These are phyloP conservation scores for Myiotriccus ornatus DNA, from an alignment of 2,797 vertebrate species.

Conservation along the genomic window DNA sequence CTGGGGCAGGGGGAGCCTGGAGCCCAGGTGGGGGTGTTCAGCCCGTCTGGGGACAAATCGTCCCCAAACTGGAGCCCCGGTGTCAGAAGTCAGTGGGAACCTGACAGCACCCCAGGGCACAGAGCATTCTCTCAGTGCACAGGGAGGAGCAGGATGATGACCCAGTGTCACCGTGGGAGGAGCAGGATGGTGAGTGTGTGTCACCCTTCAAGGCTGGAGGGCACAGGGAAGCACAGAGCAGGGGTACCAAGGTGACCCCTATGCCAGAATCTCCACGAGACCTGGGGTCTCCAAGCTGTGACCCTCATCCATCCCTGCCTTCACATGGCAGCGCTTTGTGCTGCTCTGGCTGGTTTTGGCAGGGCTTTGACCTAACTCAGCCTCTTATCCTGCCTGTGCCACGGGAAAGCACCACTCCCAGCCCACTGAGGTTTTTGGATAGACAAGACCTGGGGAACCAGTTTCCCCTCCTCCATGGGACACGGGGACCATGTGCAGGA, in stretches of 20 bases:
- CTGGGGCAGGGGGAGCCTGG: not conserved
- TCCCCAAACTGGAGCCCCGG: not conserved
- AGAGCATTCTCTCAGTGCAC: not conserved
- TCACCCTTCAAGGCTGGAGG: not conserved
- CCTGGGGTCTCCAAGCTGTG: not conserved
- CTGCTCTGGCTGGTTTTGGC: not conserved
- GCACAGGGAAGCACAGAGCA: not conserved
- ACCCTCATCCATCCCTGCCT: not conserved
- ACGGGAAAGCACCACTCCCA: not conserved
- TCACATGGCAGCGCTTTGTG: not conserved
- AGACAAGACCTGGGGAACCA: not conserved
- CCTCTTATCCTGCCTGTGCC: not conserved
- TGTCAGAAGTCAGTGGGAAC: not conserved
- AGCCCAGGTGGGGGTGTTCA: not conserved
- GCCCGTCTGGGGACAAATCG: not conserved
- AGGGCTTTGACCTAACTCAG: not conserved
- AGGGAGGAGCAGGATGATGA: not conserved
- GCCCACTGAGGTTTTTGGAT: fast-evolving
- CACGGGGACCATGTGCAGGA: not conserved
- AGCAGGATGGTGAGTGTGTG: not conserved
- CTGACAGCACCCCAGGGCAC: not conserved
- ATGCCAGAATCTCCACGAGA: not conserved
- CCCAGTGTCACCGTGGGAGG: not conserved
- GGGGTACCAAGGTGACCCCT: not conserved
- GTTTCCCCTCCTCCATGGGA: fast-evolving